Evolutionary conservation across 2,797 vertebrate species (phyloP).

Genomic region (Halcyon chelicuti): DNA sequence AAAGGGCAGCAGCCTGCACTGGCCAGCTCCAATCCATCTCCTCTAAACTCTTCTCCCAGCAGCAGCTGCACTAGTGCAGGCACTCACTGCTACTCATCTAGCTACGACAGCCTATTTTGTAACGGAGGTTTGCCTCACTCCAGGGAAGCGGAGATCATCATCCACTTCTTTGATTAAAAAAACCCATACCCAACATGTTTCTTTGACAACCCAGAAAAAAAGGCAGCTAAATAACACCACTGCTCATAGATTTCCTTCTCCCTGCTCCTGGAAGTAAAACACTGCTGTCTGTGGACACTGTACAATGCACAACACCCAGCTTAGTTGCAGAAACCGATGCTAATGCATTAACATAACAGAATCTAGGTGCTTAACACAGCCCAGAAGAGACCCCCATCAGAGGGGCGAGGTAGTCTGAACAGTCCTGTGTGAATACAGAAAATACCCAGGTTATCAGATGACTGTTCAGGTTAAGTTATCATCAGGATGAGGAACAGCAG

Average conservation of each 20-base stretch:
- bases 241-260: background rate
- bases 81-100: background rate
- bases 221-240: background rate
- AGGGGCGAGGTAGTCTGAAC: background rate
- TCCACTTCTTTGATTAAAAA: background rate
- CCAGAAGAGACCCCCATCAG: background rate
- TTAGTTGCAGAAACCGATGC: background rate
- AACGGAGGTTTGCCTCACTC: background rate
- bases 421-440: background rate
- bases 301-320: background rate
- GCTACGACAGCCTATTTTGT: background rate
- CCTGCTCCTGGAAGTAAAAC: background rate
- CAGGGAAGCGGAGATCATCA: background rate
- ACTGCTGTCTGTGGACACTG: background rate
- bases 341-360: background rate
- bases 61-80: background rate
- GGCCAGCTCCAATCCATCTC: background rate
- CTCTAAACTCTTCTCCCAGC: background rate
- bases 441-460: background rate
- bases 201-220: background rate
- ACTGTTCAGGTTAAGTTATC: background rate
- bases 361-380: background rate
- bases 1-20: background rate
- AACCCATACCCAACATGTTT: background rate
- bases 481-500: background rate